Percentiles rank a stretch among this genome's conserved stretches.
Conservation (phyloP, 2,888 invertebrate genomes). For the Erebia palarica region DNA sequence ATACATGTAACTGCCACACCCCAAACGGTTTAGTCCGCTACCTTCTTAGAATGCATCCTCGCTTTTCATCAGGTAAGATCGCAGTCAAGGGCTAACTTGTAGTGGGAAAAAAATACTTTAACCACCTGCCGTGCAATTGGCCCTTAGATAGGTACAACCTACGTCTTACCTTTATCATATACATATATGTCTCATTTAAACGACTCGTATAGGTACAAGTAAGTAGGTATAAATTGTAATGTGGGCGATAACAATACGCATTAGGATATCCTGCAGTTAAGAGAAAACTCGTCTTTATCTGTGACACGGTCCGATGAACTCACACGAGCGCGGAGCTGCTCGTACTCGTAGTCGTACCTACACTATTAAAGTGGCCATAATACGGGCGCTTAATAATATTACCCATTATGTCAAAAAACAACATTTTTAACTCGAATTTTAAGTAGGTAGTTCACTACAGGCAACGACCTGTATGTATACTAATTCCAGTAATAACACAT, state of each 20-base stretch:
- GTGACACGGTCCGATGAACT: conserved; percentile 15
- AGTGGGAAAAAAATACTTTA: too few species aligned
- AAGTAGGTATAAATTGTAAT: neutral
- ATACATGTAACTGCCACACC: too few species aligned
- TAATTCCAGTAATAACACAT: too few species aligned
- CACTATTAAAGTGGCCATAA: neutral
- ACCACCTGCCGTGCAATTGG: too few species aligned
- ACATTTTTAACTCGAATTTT: neutral
- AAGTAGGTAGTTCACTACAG: too few species aligned
- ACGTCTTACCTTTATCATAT: neutral
- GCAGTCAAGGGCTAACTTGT: too few species aligned
- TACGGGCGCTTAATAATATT: neutral
- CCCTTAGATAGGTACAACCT: neutral
- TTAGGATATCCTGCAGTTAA: conserved; percentile 18
- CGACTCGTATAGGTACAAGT: neutral
- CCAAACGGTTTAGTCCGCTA: too few species aligned
- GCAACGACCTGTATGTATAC: too few species aligned
- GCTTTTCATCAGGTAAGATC: too few species aligned
- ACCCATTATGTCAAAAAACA: neutral
- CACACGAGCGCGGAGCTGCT: neutral
- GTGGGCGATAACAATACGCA: conserved; percentile 24
- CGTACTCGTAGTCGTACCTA: neutral
- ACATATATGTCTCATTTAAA: neutral
- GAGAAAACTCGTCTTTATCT: conserved; percentile 21
- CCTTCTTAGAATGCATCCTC: too few species aligned